Base-by-base conservation (phyloP, 2,888 invertebrate species). In the Tipula lateralis region DNA sequence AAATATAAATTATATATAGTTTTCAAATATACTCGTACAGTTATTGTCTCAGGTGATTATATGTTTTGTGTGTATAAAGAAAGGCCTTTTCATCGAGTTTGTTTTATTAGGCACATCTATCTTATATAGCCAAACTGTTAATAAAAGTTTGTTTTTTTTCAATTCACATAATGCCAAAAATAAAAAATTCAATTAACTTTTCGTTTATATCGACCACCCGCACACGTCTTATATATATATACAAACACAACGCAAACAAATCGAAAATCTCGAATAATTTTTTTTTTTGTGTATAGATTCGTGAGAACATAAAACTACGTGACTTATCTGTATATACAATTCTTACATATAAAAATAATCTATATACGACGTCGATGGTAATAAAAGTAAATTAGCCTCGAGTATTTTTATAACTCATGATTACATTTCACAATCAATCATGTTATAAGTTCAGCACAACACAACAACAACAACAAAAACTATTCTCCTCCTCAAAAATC, bases 391-490 rank as follows among this genome's bases (percentile, higher is more conserved):
- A 66, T 66, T 66, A 66, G 66, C 82, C 29, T 16, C 82, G 16
- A 30, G 82, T 82, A n/a, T 29, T 82, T 82, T 82, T 82, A 82
- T 82, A 30, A 30, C 32, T 82, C 16, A 66, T 66, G 66, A 66
- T 66, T 32, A 82, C 82, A 82, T 82, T 82, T 82, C 82, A 82
- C 82, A 82, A 82, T 82, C 82, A 82, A 82, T 82, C 82, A 82
- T 82, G 32, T 82, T 32, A 82, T 30, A 30, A n/a, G 30, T 30
- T 82, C 30, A n/a, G 30, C 82, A 82, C 13, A 32, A 30, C 1
- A 80, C 24, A 82, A 29, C 16, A 82, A 30, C 32, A 80, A 80
- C 24, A 80, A 80, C 19, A 80, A 3, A 80, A 80, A 66, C 66
- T 66, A 66, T 66, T 24, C 66, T 66, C 24, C 66, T 66, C 66